Percentiles rank a stretch among this genome's conserved stretches.
These are phyloP conservation scores for Cercopithecus mona DNA, from an alignment of 2,113 vertebrate genomes.

Conservation along the genomic window DNA sequence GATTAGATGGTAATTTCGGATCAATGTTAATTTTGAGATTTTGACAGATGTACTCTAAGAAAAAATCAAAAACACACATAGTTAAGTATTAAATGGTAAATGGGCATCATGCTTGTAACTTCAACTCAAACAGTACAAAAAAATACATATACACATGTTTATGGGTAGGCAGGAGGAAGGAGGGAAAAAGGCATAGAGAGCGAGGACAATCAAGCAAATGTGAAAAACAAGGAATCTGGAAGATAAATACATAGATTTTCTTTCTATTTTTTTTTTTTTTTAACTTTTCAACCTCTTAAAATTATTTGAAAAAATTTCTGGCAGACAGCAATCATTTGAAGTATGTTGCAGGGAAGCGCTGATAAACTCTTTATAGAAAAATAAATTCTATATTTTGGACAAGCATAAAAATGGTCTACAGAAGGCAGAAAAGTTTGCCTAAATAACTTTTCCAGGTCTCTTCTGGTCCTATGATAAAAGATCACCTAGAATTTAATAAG, in stretches of 20 bases:
- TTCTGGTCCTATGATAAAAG: background rate
- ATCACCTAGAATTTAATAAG: background rate
- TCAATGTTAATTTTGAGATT: background rate
- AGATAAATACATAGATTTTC: background rate
- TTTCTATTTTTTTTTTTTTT: background rate
- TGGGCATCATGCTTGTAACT: background rate
- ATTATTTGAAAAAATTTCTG: background rate
- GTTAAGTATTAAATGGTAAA: background rate
- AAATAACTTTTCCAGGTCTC: background rate
- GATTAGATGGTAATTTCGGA: background rate
- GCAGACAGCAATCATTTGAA: background rate
- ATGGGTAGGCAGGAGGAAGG: background rate
- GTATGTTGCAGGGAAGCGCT: background rate
- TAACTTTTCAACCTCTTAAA: constrained; percentile 13
- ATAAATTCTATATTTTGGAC: background rate
- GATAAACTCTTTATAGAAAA: background rate
- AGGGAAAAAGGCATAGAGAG: background rate
- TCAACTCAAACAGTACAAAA: background rate
- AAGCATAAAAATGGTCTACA: background rate
- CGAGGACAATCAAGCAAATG: background rate
- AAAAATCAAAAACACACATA: background rate
- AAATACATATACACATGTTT: background rate
- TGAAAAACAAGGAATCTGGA: background rate
- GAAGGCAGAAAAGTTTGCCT: background rate
- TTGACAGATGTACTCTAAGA: background rate